Evolutionary conservation across 1,140 invertebrate genomes (phyloP).

Genomic region (Antheraea mylitta): DNA sequence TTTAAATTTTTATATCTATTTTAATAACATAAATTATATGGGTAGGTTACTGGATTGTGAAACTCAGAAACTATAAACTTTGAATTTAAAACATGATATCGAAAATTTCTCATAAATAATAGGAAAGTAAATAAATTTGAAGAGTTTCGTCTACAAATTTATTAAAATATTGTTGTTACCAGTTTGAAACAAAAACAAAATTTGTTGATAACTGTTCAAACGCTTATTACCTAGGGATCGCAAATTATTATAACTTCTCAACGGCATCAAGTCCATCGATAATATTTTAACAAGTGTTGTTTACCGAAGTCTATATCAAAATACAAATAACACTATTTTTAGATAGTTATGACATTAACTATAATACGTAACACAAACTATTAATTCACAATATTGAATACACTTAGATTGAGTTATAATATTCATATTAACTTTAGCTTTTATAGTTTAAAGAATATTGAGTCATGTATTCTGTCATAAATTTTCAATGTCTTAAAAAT

Average conservation of each 20-base stretch:
- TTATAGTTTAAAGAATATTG: too few relatives aligned
- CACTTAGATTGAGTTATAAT: too few relatives aligned
- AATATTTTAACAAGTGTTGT: constrained; percentile 9
- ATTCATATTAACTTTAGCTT: too few relatives aligned
- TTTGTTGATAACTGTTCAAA: constrained; percentile 11
- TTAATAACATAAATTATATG: too few relatives aligned
- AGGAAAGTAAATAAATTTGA: constrained; percentile 5
- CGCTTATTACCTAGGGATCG: constrained; percentile 10
- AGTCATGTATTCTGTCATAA: too few relatives aligned
- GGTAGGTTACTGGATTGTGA: too few relatives aligned
- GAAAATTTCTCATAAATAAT: background rate
- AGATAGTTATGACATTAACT: too few relatives aligned
- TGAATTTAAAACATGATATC: background rate
- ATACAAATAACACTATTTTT: too few relatives aligned
- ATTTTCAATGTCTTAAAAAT: too few relatives aligned
- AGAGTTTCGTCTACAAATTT: background rate
- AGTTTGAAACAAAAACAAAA: constrained; percentile 18
- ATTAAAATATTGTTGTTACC: constrained; percentile 1
- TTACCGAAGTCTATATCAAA: background rate
- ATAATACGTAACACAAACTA: too few relatives aligned
- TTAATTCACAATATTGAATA: too few relatives aligned
- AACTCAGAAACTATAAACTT: background rate
- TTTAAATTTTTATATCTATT: too few relatives aligned
- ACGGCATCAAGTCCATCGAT: constrained; percentile 8
- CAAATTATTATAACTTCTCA: constrained; percentile 11